Conservation (phyloP, 1,140 invertebrate genomes). For the Apocrypta bakeri region DNA sequence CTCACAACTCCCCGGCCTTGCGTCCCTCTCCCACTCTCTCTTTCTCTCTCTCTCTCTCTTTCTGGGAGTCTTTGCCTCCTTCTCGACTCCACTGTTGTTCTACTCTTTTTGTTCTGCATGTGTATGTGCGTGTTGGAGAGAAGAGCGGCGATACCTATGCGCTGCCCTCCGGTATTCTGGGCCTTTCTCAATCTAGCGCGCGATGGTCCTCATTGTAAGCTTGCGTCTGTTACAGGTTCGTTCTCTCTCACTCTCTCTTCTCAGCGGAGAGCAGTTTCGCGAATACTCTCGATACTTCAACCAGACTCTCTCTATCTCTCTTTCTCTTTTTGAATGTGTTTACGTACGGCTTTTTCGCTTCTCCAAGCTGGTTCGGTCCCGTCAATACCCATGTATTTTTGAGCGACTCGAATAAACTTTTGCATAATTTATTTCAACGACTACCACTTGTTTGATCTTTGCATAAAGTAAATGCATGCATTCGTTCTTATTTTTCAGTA, state of each 20-base stretch:
- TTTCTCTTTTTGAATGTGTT: too few relatives aligned
- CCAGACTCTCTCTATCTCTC: too few relatives aligned
- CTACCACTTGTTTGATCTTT: too few relatives aligned
- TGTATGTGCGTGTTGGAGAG: background rate
- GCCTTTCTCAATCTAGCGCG: constrained; percentile 64
- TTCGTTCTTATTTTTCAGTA: too few relatives aligned
- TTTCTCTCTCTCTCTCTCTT: constrained; percentile 25
- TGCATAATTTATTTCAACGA: background rate
- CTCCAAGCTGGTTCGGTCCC: background rate
- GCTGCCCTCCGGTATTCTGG: constrained; percentile 41
- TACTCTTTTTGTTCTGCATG: constrained; percentile 9
- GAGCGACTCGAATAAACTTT: background rate
- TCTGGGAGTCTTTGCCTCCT: constrained; percentile 26
- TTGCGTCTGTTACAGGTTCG: too few relatives aligned
- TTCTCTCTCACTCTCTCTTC: background rate
- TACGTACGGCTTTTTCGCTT: background rate
- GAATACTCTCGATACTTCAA: background rate
- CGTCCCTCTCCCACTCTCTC: constrained; percentile 38
- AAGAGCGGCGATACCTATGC: constrained; percentile 52
- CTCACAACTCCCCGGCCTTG: constrained; percentile 58
- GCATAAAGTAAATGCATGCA: too few relatives aligned
- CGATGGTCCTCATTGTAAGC: constrained; percentile 33
- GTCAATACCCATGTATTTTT: too few relatives aligned
- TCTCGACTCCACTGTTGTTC: constrained; percentile 7
- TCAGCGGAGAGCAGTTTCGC: constrained; percentile 25